phyloP scores from a whole-genome alignment of 2,797 vertebrate species.

The Poecile montanus region DNA sequence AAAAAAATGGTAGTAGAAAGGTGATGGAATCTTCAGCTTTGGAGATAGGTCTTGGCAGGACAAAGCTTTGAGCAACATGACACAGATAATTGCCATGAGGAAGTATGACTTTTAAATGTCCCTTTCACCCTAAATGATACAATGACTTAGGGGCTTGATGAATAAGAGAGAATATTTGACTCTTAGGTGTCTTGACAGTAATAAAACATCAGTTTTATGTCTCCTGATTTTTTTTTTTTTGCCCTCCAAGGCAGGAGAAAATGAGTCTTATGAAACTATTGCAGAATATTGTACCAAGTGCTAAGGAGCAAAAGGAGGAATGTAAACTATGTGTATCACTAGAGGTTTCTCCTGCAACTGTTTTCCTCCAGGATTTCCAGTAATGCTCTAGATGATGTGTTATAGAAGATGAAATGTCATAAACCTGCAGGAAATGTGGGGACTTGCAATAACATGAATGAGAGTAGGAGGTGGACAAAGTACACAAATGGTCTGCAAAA shows the following conservation, averaged over 20 bases:
- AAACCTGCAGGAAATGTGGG: background rate
- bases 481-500: background rate
- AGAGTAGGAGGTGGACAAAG: background rate
- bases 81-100: background rate
- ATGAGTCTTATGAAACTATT: background rate
- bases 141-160: background rate
- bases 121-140: background rate
- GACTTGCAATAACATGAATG: background rate
- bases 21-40: background rate
- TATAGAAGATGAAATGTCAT: background rate
- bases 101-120: background rate
- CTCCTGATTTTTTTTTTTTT: background rate
- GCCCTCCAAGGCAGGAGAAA: background rate
- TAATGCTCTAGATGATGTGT: background rate
- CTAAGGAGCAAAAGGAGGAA: background rate
- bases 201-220: background rate
- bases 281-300: background rate
- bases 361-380: background rate
- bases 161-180: background rate
- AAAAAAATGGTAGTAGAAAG: background rate
- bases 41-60: background rate
- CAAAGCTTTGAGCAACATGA: background rate
- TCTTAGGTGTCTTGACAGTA: background rate
- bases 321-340: background rate
- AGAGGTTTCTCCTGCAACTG: background rate